These are phyloP conservation scores for Eurytoma californica DNA, from an alignment of 2,888 invertebrate species.

Conservation along the genomic window DNA sequence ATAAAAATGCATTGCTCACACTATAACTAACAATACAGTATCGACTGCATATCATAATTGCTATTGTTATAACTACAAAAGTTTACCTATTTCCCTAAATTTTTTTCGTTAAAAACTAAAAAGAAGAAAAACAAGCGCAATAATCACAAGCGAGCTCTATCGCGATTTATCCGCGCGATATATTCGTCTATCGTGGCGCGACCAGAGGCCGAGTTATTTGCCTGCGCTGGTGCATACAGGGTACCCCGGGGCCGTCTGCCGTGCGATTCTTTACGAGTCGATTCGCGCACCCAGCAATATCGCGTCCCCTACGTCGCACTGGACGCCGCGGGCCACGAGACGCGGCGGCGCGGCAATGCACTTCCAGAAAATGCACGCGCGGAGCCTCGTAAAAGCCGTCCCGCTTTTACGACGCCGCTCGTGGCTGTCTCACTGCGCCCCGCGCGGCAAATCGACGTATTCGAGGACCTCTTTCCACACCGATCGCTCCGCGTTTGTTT, in stretches of 20 bases:
- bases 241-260: background rate
- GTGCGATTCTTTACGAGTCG: slow-evolving; percentile 58
- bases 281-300: slow-evolving; percentile 44
- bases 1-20: too few relatives aligned
- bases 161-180: too few relatives aligned
- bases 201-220: slow-evolving; percentile 15
- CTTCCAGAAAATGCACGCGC: slow-evolving; percentile 34
- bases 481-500: too few relatives aligned
- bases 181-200: too few relatives aligned
- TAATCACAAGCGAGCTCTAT: too few relatives aligned
- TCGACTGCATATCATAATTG: too few relatives aligned
- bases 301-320: background rate
- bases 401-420: slow-evolving; percentile 1
- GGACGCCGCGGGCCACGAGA: background rate
- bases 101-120: too few relatives aligned
- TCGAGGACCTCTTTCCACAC: too few relatives aligned
- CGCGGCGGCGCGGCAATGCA: slow-evolving; percentile 11
- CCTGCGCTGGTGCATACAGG: slow-evolving; percentile 21
- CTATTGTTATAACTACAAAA: too few relatives aligned
- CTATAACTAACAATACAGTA: too few relatives aligned
- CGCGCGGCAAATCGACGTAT: background rate
- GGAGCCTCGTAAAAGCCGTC: slow-evolving; percentile 11
- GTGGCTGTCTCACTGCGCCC: background rate
- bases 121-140: too few relatives aligned
- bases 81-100: too few relatives aligned